phyloP scores from a whole-genome alignment of 2,797 vertebrate genomes.

The Hydrolagus colliei region DNA sequence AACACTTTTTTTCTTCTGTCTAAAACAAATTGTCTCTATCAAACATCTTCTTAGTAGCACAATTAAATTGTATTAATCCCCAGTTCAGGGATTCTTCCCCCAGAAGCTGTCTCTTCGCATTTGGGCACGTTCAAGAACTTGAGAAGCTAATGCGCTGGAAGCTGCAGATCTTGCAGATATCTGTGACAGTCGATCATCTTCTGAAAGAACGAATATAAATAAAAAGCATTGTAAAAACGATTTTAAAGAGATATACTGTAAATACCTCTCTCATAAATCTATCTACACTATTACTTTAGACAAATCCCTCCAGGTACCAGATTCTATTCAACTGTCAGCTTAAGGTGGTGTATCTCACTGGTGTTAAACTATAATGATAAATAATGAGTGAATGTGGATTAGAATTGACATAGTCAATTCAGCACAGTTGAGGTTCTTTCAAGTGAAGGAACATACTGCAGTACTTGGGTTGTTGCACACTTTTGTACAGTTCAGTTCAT shows the following conservation, averaged over 20 bases:
- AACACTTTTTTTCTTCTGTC: neutral
- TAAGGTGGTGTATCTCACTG: neutral
- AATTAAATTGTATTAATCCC: neutral
- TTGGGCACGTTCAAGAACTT: conserved; percentile 67
- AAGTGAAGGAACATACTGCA: too few species aligned
- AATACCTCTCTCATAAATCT: conserved; percentile 31
- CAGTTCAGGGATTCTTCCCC: conserved; percentile 55
- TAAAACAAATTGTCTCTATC: neutral
- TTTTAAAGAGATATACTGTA: conserved; percentile 35
- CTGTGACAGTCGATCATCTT: conserved; percentile 70
- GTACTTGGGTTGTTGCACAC: too few species aligned
- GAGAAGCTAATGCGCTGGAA: conserved; percentile 66
- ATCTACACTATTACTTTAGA: neutral
- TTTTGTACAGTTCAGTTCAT: too few species aligned
- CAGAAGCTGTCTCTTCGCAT: conserved; percentile 72
- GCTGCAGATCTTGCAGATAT: conserved; percentile 69
- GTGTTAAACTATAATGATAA: neutral
- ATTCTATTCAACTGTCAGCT: neutral
- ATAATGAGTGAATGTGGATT: neutral
- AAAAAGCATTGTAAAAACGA: conserved; percentile 36
- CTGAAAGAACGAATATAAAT: conserved; percentile 39
- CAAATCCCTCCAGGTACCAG: neutral
- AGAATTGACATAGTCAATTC: neutral
- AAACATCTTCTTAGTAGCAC: neutral
- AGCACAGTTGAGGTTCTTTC: too few species aligned